Base-by-base conservation (phyloP, 2,797 vertebrate species). In the Chanos chanos region DNA sequence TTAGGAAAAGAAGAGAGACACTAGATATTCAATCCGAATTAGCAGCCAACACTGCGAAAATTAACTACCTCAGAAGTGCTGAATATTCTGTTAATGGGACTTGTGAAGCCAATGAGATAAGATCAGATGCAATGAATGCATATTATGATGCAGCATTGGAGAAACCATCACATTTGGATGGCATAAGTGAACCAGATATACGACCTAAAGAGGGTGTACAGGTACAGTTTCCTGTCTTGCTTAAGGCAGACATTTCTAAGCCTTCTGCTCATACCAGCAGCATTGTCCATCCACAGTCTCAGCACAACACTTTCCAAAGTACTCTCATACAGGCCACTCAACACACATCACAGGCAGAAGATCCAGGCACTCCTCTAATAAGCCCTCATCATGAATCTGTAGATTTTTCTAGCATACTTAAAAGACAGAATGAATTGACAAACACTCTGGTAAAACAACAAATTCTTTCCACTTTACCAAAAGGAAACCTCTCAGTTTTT, bases 391-490 rank as follows among this genome's bases (percentile, higher is more conserved):
- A 9, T 37, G 19, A 53, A 56, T 18, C 30, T 24, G n/a, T 4
- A n/a, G 24, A 40, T 12, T 4, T 64, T 1, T 55, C 16, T 31
- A 30, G 53, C 33, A 36, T 63, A 8, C 43, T 68, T n/a, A 28
- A 64, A 52, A 59, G 5, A 5, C 48, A 55, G 55, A 66, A 70
- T 55, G 28, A 73, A 30, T 66, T 70, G 36, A 16, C 62, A 10
- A 1, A 36, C 13, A 13, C 62, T 8, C 56, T 69, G 4, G 25
- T 69, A 2, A 7, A 72, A 58, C 22, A 57, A 33, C 63, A 63
- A 43, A 43, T 39, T 5, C 15, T 61, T 52, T 19, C 52, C 9
- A 50, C 59, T 34, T 48, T 73, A 9, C 52, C 59, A 54, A 36
- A 54, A 31, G 54, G 37, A 52, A 60, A 70, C 8, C 64, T 70